Base-by-base conservation (phyloP, 2,797 vertebrate species). In the Acipenser ruthenus region DNA sequence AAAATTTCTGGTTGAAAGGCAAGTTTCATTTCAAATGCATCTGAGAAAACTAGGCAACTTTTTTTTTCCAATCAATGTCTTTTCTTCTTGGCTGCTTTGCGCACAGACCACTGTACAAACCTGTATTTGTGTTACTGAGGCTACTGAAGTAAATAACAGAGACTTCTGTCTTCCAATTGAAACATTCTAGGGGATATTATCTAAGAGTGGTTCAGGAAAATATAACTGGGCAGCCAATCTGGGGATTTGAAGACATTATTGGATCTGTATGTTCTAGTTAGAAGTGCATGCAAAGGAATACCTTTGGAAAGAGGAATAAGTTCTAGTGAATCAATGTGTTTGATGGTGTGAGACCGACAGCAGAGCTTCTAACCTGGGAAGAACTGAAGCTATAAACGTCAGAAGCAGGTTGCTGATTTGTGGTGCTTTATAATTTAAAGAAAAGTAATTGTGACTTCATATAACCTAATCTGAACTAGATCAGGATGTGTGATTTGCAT, bases 241-340 rank as follows among this genome's bases (percentile, higher is more conserved):
- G 60, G 37, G 6, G 8, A 15, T 18, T 49, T 63, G 7, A 55
- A 62, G 13, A 48, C 50, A 48, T 63, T 53, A 53, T 49, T 63
- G 66, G 66, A 63, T 68, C 52, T 8, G 47, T 10, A 10, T 60
- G 67, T 51, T 64, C 18, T 18, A 53, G 15, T 59, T 64, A 68
- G 10, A 12, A 13, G 18, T 52, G 52, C 60, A 61, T 62, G 23
- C 13, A 62, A 62, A 70, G 37, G 66, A 47, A 65, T 60, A 18
- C 50, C 50, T 10, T 8, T 68, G 60, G 65, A 64, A 12, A 70
- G 58, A 62, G 60, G 66, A 62, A 62, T 3, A 4, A 18, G 50
- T 52, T 67, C 59, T 47, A 67, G 49, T 61, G 49, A 66, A 60
- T 66, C 56, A 60, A 50, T 50, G 13, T 8, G 15, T 67, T 52